Evolutionary conservation across 2,888 invertebrate species (phyloP).

Genomic region (Tryphoninae sp.): DNA sequence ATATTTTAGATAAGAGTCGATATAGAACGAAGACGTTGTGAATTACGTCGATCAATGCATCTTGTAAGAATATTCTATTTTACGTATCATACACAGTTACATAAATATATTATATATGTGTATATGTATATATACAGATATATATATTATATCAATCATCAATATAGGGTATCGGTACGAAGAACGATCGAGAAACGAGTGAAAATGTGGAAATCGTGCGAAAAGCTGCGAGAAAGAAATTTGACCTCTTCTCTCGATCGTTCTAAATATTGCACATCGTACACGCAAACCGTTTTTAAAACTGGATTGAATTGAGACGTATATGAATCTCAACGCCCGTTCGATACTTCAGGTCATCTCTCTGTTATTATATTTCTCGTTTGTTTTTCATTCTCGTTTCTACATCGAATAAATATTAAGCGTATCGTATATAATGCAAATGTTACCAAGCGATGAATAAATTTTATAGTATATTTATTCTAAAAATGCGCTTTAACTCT

Average conservation of each 20-base stretch:
- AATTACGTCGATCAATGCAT: conserved; percentile 56
- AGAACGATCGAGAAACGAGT: conserved; percentile 40
- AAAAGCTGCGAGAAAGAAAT: conserved; percentile 24
- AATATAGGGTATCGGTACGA: conserved; percentile 34
- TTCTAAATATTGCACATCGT: conserved; percentile 41
- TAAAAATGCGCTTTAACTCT: conserved; percentile 49
- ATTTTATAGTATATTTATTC: conserved; percentile 73
- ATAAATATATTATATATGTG: conserved; percentile 67
- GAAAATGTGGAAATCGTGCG: conserved; percentile 5
- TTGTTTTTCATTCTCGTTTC: conserved; percentile 41
- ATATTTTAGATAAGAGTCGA: conserved; percentile 45
- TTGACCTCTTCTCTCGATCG: conserved; percentile 24
- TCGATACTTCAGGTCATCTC: conserved; percentile 44
- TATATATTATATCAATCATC: conserved; percentile 55
- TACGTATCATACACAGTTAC: conserved; percentile 69
- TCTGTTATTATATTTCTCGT: conserved; percentile 57
- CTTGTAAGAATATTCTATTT: conserved; percentile 77
- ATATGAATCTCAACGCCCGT: conserved; percentile 31
- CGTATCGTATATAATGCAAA: conserved; percentile 60
- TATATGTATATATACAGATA: conserved; percentile 59
- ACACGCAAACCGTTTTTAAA: conserved; percentile 30
- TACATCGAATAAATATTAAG: conserved; percentile 59
- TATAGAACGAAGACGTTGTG: not conserved
- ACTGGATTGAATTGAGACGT: conserved; percentile 31
- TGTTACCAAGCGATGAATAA: conserved; percentile 74